These are phyloP conservation scores for Cosmia trapezina DNA, from an alignment of 2,888 invertebrate genomes.

Conservation along the genomic window DNA sequence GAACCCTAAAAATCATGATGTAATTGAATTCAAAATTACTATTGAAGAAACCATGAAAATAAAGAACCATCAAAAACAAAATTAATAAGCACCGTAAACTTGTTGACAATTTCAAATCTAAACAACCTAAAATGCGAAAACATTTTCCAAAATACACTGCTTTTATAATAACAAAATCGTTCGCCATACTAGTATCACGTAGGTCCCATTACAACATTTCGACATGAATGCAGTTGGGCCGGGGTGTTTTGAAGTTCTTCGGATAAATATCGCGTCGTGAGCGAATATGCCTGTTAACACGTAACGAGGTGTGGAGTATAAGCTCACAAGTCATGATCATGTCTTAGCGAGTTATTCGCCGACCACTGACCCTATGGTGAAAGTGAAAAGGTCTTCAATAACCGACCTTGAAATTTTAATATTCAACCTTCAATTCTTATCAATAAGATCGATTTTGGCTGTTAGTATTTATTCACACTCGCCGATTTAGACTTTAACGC, in stretches of 20 bases:
- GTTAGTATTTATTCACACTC: constrained; percentile 62
- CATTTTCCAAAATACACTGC: constrained; percentile 28
- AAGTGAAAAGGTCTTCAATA: constrained; percentile 76
- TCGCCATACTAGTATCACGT: constrained; percentile 75
- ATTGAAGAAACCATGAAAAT: neutral
- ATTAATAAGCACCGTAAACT: neutral
- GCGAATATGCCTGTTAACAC: constrained; percentile 90
- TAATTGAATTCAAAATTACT: neutral
- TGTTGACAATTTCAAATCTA: neutral
- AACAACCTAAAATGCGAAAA: neutral
- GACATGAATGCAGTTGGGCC: constrained; percentile 74
- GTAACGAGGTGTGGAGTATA: constrained; percentile 90
- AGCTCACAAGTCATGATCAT: constrained; percentile 90
- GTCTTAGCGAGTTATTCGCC: constrained; percentile 89
- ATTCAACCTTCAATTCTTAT: constrained; percentile 62
- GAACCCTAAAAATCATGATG: neutral
- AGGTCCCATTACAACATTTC: constrained; percentile 82
- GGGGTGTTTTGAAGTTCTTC: constrained; percentile 84
- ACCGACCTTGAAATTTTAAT: constrained; percentile 49
- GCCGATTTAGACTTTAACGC: constrained; percentile 77
- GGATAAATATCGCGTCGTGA: constrained; percentile 89
- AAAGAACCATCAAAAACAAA: neutral
- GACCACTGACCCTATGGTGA: constrained; percentile 85
- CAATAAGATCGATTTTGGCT: constrained; percentile 65
- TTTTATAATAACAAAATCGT: constrained; percentile 56